Percentiles rank a stretch among this genome's conserved stretches.
These are phyloP conservation scores for Phainopepla nitens DNA, from an alignment of 2,113 vertebrate species.

Conservation along the genomic window DNA sequence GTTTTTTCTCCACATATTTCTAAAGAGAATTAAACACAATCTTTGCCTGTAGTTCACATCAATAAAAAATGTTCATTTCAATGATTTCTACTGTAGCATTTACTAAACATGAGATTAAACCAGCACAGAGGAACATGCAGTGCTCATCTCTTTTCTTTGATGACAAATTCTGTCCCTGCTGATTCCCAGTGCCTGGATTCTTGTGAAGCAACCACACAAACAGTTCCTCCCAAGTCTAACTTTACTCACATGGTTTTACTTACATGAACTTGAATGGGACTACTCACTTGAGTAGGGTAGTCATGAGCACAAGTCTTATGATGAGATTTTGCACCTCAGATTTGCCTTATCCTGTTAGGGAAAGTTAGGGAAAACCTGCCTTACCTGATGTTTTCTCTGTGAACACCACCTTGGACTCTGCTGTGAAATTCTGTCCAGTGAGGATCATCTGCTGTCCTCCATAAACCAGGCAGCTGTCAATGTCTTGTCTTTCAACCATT, in stretches of 20 bases:
- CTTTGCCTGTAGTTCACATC: not conserved
- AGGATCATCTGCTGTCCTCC: constrained; percentile 98
- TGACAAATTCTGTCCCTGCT: not conserved
- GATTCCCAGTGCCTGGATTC: not conserved
- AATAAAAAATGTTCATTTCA: not conserved
- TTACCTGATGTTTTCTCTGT: constrained; percentile 93
- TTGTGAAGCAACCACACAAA: not conserved
- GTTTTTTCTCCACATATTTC: not conserved
- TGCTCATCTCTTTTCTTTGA: not conserved
- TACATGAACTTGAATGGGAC: not conserved
- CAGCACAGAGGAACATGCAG: not conserved
- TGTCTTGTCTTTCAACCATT: constrained; percentile 95
- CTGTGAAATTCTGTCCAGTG: constrained; percentile 94
- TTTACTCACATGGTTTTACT: not conserved
- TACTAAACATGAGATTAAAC: not conserved
- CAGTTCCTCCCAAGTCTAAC: not conserved
- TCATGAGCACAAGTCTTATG: not conserved
- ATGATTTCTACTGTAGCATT: not conserved
- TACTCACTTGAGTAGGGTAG: not conserved
- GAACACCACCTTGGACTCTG: constrained; percentile 95
- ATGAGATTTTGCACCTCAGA: not conserved
- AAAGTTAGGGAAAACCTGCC: not conserved
- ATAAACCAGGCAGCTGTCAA: constrained; percentile 90
- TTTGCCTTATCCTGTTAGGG: not conserved
- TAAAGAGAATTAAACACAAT: not conserved